Percentiles rank a stretch among this genome's conserved stretches.
Evolutionary conservation across 2,113 vertebrate species (phyloP).

Genomic region (Loxodonta africana): DNA sequence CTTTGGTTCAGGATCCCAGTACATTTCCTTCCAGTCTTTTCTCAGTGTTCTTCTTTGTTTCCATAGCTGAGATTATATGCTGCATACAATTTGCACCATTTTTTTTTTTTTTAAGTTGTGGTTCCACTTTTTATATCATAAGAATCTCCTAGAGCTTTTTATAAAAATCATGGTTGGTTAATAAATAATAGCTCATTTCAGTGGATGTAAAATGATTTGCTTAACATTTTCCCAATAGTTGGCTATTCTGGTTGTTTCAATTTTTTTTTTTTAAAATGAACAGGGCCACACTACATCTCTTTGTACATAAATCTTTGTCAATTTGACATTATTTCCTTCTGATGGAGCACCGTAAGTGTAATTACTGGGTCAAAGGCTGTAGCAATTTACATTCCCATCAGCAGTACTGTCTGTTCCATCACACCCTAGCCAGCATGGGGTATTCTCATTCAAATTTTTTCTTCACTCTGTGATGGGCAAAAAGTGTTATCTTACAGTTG

Average conservation of each 20-base stretch:
- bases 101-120: not conserved
- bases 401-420: constrained; percentile 39
- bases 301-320: constrained; percentile 75
- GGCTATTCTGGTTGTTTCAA: constrained; percentile 55
- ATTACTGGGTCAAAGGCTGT: constrained; percentile 75
- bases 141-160: constrained; percentile 39
- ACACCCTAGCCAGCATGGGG: constrained; percentile 69
- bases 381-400: constrained; percentile 70
- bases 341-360: not conserved
- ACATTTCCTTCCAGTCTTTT: not conserved
- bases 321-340: constrained; percentile 65
- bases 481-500: constrained; percentile 81
- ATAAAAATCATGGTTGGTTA: constrained; percentile 10
- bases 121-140: not conserved
- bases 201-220: constrained; percentile 55
- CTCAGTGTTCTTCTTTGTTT: not conserved
- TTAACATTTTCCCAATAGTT: constrained; percentile 43
- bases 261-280: constrained; percentile 50
- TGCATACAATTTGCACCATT: not conserved
- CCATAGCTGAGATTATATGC: not conserved
- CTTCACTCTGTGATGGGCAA: constrained; percentile 54
- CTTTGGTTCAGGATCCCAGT: not conserved
- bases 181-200: not conserved
- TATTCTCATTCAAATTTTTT: constrained; percentile 77
- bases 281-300: constrained; percentile 39